Evolutionary conservation across 2,888 invertebrate species (phyloP), one percentile per base, ranked within the genome.

Genomic region (Sarcophaga caerulescens): DNA sequence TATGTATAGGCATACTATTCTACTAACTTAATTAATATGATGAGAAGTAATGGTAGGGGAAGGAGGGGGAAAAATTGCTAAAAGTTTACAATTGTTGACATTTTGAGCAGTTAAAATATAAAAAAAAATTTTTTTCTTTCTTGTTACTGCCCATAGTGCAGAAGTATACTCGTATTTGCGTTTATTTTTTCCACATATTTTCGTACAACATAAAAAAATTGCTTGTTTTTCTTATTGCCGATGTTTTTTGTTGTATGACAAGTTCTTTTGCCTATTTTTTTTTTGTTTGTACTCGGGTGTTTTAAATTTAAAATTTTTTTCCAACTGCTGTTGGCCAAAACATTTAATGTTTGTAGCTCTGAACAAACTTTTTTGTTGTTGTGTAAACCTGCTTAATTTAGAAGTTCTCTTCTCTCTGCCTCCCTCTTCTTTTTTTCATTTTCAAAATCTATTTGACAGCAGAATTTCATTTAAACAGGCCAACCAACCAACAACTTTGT

Each of bases 61-160:
- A 12, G 11, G 8, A 45, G 23, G n/a, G 2, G 52, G 19, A 65
- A 68, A 78, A 63, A 57, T 6, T 19, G 60, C 35, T 68, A 75
- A 77, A 82, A 82, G 76, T 85, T 85, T 71, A 79, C 70, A 74
- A 79, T 76, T 76, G 82, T 85, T 85, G 79, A 85, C 76, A 82
- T 85, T 82, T 79, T 85, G 62, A 79, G 71, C 65, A 81, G 75
- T 14, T 68, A 57, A 79, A 79, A 25, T 10, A 10, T 0, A 10
- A 35, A 35, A 35, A 35, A 35, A 35, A 35, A 35, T 8, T 35
- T 8, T 4, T 10, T 1, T 35, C 10, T 35, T 35, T 8, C 3
- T 2, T 35, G 0, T 77, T 77, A 73, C 75, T 73, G 60, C 21
- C 12, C 25, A 73, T 81, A 23, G 23, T 65, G 44, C 8, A 19